A percentile compares a stretch with the other conserved stretches of the same genome.
Conservation (phyloP, 2,888 invertebrate genomes). For the Lasius platythorax region DNA sequence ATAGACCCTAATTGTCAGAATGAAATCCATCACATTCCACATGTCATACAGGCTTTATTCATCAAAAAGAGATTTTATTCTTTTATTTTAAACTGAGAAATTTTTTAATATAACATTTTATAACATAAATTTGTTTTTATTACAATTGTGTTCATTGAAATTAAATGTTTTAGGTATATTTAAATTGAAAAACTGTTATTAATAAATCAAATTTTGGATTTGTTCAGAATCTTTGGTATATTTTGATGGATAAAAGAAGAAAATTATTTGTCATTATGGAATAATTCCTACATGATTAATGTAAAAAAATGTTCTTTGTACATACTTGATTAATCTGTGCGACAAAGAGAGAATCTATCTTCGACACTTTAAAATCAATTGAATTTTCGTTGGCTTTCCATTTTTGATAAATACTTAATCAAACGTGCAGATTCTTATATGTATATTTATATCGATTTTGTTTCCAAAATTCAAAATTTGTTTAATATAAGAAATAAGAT, state of each 20-base stretch:
- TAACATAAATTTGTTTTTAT: background rate
- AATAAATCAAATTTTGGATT: background rate
- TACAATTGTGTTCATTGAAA: background rate
- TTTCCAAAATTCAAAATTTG: background rate
- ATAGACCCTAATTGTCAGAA: conserved; percentile 59
- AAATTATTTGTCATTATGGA: conserved; percentile 53
- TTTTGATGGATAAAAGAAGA: background rate
- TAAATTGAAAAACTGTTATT: background rate
- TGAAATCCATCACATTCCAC: conserved; percentile 42
- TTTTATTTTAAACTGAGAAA: background rate
- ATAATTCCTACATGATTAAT: conserved; percentile 30
- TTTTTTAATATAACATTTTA: background rate
- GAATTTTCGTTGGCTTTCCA: conserved; percentile 58
- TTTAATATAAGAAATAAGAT: background rate
- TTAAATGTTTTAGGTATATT: background rate
- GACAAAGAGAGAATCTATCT: conserved; percentile 64
- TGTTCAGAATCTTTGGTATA: background rate
- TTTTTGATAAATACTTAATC: conserved; percentile 36
- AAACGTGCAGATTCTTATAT: background rate
- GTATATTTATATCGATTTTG: background rate
- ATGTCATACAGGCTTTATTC: background rate
- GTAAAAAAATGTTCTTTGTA: conserved; percentile 20
- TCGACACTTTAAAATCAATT: conserved; percentile 36
- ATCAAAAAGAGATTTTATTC: background rate
- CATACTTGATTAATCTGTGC: conserved; percentile 69